Evolutionary conservation across 1,140 invertebrate species (phyloP), one percentile per base, ranked within the genome.

Genomic region (Nixonia krombeini): DNA sequence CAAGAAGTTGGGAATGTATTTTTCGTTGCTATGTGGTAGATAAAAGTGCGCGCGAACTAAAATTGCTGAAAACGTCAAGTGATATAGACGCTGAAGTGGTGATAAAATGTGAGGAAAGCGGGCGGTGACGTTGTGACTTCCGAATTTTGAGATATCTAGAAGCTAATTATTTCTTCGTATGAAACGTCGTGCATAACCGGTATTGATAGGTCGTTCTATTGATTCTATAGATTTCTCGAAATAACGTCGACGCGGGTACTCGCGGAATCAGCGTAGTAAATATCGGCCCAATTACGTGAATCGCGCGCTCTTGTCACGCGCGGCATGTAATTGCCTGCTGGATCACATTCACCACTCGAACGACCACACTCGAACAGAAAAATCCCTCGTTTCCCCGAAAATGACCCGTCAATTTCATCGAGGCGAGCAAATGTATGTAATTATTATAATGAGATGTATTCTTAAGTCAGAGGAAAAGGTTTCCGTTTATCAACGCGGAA

Each of bases 151-250:
- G 52, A 70, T 70, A 56, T n/a, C 50, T 51, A 40, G 44, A 53
- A 59, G 68, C 58, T 71, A 71, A 71, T 71, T 71, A 71, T 66
- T 71, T 66, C 68, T 52, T 62, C 57, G 38, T 57, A 62, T 66
- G 41, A 53, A 66, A 63, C 68, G 68, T 71, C 58, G 63, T 37
- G 68, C 68, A 71, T 71, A 71, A 63, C 53, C 57, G 47, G 53
- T 57, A 65, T 70, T 70, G 56, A 57, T 65, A 58, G 61, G 57
- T 53, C 52, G 55, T 37, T n/a, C 28, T 70, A 70, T 70, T 57
- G 67, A 64, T 70, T 70, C 61, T 65, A 56, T 65, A 64, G 65
- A 70, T 70, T 70, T 70, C 52, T 56, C 47, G 67, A 65, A 65
- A 70, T 70, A 62, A 56, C 65, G 56, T 56, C 67, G 57, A 65